Conservation (phyloP, 2,113 vertebrate species). For the Eublepharis macularius region DNA sequence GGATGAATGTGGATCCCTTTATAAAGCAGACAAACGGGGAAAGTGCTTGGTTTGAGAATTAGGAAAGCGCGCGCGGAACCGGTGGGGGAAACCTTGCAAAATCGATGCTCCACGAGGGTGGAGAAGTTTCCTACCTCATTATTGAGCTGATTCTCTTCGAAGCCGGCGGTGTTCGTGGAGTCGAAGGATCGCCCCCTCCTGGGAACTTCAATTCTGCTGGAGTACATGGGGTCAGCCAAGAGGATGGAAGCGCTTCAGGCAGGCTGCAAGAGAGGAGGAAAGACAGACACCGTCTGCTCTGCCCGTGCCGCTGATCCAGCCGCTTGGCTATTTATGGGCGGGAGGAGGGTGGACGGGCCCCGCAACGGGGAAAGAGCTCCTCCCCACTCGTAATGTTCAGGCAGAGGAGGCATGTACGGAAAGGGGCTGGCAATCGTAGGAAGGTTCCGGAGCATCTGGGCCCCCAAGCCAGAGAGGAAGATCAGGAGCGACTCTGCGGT, state of each 20-base stretch:
- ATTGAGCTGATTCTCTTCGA: conserved; percentile 81
- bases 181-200: conserved; percentile 82
- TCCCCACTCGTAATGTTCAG: accelerated
- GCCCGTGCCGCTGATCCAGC: neutral
- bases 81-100: neutral
- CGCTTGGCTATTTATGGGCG: conserved; percentile 44
- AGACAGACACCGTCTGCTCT: neutral
- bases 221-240: conserved; percentile 62
- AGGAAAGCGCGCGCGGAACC: too few species aligned
- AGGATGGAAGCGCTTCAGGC: conserved; percentile 29
- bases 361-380: conserved; percentile 71
- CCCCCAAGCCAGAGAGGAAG: neutral
- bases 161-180: conserved; percentile 75
- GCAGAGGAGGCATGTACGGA: neutral
- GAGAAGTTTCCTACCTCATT: conserved; percentile 77
- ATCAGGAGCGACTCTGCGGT: neutral
- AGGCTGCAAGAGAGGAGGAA: neutral
- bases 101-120: neutral
- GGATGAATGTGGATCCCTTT: neutral
- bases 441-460: too few species aligned
- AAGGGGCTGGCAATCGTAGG: too few species aligned
- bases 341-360: neutral
- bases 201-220: conserved; percentile 76
- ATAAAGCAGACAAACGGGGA: neutral
- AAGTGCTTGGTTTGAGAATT: neutral